These are phyloP conservation scores for Manis javanica DNA, from an alignment of 2,797 vertebrate species.

Conservation along the genomic window DNA sequence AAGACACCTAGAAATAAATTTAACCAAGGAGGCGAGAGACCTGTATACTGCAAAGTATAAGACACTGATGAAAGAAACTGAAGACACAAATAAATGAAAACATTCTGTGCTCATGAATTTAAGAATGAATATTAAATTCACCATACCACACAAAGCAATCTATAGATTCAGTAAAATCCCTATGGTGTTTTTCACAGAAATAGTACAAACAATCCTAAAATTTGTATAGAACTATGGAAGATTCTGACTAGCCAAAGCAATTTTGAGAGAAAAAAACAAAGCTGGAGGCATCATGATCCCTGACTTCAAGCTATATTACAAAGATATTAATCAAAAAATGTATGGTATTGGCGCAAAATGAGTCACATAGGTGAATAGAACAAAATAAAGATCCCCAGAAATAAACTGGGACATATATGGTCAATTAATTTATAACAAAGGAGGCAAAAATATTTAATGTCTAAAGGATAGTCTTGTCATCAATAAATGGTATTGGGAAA, in stretches of 20 bases:
- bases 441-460: background rate
- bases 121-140: background rate
- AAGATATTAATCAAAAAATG: background rate
- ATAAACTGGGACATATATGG: background rate
- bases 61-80: background rate
- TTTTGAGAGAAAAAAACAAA: background rate
- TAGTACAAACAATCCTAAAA: background rate
- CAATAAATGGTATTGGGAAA: background rate
- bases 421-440: background rate
- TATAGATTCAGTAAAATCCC: background rate
- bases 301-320: background rate
- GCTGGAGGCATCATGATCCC: background rate
- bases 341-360: background rate
- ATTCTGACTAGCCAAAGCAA: background rate
- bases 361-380: background rate
- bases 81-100: background rate
- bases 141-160: background rate
- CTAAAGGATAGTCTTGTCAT: background rate
- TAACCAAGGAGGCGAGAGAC: background rate
- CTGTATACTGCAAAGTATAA: background rate
- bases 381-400: background rate
- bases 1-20: background rate
- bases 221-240: background rate
- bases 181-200: background rate
- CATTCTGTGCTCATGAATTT: background rate